Percentiles rank a stretch among this genome's conserved stretches.
Conservation (phyloP, 2,888 invertebrate genomes). For the Drosophila demipolita region DNA sequence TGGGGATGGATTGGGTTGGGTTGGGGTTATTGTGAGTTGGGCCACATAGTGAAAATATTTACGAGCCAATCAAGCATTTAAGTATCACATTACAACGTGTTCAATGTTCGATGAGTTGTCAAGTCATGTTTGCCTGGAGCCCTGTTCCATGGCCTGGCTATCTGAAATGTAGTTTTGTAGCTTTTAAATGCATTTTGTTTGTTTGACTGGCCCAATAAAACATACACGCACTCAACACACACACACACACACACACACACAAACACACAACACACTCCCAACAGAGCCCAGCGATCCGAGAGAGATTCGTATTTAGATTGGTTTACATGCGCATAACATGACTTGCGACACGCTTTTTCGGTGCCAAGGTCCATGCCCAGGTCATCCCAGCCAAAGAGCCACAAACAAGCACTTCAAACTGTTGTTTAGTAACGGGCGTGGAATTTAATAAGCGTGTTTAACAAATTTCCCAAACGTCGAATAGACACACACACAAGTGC, state of each 20-base stretch:
- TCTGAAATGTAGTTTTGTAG: slow-evolving; percentile 79
- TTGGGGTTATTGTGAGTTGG: slow-evolving; percentile 27
- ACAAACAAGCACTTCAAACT: slow-evolving; percentile 8
- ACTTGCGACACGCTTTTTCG: slow-evolving; percentile 75
- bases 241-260: slow-evolving; percentile 8
- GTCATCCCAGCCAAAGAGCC: slow-evolving; percentile 31
- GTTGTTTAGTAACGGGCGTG: slow-evolving; percentile 28
- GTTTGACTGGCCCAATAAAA: slow-evolving; percentile 77
- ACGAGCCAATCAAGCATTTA: slow-evolving; percentile 84
- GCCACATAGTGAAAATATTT: slow-evolving; percentile 82
- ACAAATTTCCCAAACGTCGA: slow-evolving; percentile 70
- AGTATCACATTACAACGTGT: slow-evolving; percentile 85
- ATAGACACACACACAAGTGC: slow-evolving; percentile 2
- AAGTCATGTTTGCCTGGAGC: slow-evolving; percentile 79
- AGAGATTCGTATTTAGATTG: slow-evolving; percentile 81
- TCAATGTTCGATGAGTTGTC: slow-evolving; percentile 85
- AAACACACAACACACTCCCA: background rate
- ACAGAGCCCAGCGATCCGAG: slow-evolving; percentile 15
- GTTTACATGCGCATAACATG: slow-evolving; percentile 82
- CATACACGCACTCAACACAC: slow-evolving; percentile 42
- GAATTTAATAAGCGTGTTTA: slow-evolving; percentile 80
- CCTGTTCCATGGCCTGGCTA: slow-evolving; percentile 44
- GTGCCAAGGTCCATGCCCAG: slow-evolving; percentile 17
- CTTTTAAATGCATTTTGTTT: slow-evolving; percentile 82
- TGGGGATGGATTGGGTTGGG: no score